Base-by-base conservation (phyloP, 1,140 invertebrate genomes). In the Hyposmocoma kahamanoa region DNA sequence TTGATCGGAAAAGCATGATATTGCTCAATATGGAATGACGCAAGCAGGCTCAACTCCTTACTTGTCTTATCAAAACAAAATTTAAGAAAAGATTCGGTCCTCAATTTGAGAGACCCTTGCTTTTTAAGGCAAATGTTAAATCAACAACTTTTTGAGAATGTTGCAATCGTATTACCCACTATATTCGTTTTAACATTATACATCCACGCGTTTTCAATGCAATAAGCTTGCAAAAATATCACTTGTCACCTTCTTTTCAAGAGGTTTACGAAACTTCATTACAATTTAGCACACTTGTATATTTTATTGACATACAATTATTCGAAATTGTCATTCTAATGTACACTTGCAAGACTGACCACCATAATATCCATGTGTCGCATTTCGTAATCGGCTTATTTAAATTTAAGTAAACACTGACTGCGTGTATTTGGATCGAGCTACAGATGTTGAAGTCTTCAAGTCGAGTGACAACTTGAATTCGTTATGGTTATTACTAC, bases 81-180 rank as follows among this genome's bases (percentile, higher is more conserved):
- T 68, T 69, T 59, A 62, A 59, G 54, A 63, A 41, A 56, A 55
- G 46, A 45, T 17, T 41, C 47, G 46, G 38, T 41, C 26, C 51
- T 47, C 45, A 38, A 49, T 21, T 63, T 42, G 34, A 66, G 53
- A 59, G 53, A n/a, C 48, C 45, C 44, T 63, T 56, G 47, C 57
- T 65, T 62, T 69, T 66, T 67, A 71, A 48, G 59, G 65, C 50
- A 61, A 72, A 72, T 72, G 62, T 72, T 67, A 70, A 70, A 56
- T 34, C 52, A 66, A 75, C 67, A 64, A 63, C 64, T 72, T 67
- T 64, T 59, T 49, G 45, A 59, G 42, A 61, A 57, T 70, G 58
- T 56, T 51, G 57, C 50, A 73, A 70, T 53, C 36, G 24, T 32
- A 57, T 53, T 47, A 45, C 38, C 21, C n/a, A n/a, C n/a, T n/a